These are phyloP conservation scores for Rhagium mordax DNA, from an alignment of 2,888 invertebrate species.

Conservation along the genomic window DNA sequence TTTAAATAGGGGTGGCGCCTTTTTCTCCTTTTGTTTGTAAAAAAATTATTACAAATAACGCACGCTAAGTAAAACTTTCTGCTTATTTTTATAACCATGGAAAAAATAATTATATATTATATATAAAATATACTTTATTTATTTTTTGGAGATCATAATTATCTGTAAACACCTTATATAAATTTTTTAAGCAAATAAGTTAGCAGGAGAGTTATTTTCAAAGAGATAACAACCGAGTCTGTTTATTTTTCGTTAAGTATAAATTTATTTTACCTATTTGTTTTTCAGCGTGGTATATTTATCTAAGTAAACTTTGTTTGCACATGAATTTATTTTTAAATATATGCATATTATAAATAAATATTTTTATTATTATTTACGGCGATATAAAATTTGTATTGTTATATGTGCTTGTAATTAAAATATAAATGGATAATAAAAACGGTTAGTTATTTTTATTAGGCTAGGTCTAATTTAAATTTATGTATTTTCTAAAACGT, in stretches of 20 bases:
- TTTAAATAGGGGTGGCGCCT: slow-evolving; percentile 33
- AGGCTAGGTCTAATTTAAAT: slow-evolving; percentile 2
- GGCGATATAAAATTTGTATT: slow-evolving; percentile 44
- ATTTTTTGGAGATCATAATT: slow-evolving; percentile 24
- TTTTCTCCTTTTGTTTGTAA: slow-evolving; percentile 15
- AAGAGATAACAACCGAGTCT: slow-evolving; percentile 43
- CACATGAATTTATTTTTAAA: slow-evolving; percentile 24
- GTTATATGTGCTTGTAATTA: slow-evolving; percentile 40
- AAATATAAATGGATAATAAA: slow-evolving; percentile 46
- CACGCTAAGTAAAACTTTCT: slow-evolving; percentile 11
- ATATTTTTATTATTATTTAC: slow-evolving; percentile 52
- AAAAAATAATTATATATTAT: slow-evolving; percentile 28
- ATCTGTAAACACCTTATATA: slow-evolving; percentile 30
- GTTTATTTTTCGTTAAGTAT: slow-evolving; percentile 45
- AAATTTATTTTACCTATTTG: slow-evolving; percentile 48
- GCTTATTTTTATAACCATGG: slow-evolving; percentile 7
- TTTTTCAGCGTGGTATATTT: slow-evolving; percentile 29
- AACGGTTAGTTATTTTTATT: slow-evolving; percentile 41
- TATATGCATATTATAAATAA: slow-evolving; percentile 45
- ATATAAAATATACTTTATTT: slow-evolving; percentile 21
- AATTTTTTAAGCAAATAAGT: slow-evolving; percentile 28
- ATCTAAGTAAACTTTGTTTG: slow-evolving; percentile 28
- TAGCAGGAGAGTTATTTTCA: slow-evolving; percentile 30
- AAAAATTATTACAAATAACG: slow-evolving; percentile 23
- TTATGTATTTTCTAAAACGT: background rate